These are phyloP conservation scores for Ericerus pela DNA, from an alignment of 1,140 invertebrate species.

Conservation along the genomic window DNA sequence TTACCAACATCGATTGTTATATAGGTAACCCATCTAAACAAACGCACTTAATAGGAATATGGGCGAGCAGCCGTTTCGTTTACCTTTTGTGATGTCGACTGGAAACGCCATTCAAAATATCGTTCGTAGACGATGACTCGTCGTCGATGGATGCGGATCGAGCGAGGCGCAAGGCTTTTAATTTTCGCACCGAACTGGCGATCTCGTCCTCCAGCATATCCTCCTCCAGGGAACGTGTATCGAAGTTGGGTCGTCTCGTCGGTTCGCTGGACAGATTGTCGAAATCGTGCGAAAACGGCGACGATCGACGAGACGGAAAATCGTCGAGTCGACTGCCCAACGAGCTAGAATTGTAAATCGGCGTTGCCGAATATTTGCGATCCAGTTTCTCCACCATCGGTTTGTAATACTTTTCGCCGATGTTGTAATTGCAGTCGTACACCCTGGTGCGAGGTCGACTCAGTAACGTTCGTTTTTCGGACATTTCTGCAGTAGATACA, in stretches of 20 bases:
- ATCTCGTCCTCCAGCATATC: conserved; percentile 28
- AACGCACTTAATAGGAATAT: no score
- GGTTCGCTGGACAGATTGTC: conserved; percentile 25
- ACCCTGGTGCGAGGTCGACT: conserved; percentile 42
- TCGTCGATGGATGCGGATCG: conserved; percentile 15
- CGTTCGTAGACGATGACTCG: conserved; percentile 1
- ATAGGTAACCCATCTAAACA: no score
- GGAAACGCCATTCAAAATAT: conserved; percentile 3
- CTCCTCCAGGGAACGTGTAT: conserved; percentile 14
- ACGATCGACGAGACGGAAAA: conserved; percentile 13
- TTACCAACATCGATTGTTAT: no score
- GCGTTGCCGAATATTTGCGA: conserved; percentile 42
- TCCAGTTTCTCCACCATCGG: conserved; percentile 55
- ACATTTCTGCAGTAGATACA: conserved; percentile 18
- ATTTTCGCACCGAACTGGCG: conserved; percentile 21
- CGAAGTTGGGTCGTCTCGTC: conserved; percentile 20
- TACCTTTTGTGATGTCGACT: conserved; percentile 4
- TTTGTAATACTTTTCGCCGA: conserved; percentile 60
- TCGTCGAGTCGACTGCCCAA: conserved; percentile 19
- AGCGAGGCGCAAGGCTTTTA: conserved; percentile 9
- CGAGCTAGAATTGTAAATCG: conserved; percentile 33
- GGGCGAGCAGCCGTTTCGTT: no score
- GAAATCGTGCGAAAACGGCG: conserved; percentile 22
- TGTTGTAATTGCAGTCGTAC: conserved; percentile 65
- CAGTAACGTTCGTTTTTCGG: conserved; percentile 18